These are phyloP conservation scores for Tiphia femorata DNA, from an alignment of 2,888 invertebrate species.

Conservation along the genomic window DNA sequence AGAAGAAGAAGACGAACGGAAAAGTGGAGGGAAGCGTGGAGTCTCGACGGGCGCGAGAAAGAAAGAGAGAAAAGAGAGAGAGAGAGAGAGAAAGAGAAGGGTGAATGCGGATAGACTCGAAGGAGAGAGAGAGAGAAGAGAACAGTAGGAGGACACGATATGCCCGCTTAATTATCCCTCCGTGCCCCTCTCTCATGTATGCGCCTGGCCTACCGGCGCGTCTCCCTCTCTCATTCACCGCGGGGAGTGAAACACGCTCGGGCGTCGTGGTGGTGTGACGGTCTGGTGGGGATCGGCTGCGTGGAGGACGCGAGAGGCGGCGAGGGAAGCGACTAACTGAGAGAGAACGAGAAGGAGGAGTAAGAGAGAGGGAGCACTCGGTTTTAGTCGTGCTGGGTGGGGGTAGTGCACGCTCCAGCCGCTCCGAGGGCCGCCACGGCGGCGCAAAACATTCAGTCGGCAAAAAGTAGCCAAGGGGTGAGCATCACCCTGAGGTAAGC, in stretches of 20 bases:
- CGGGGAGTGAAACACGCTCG: too few relatives aligned
- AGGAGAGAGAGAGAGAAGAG: constrained; percentile 21
- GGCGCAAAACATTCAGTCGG: constrained; percentile 69
- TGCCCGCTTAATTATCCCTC: constrained; percentile 67
- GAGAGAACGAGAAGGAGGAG: not conserved
- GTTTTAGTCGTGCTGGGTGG: constrained; percentile 28
- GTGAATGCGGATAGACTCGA: not conserved
- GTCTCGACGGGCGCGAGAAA: constrained; percentile 13
- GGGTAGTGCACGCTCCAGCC: constrained; percentile 47
- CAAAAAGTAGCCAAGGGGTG: constrained; percentile 69
- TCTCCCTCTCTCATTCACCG: constrained; percentile 16
- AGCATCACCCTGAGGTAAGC: constrained; percentile 62
- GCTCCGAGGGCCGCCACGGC: constrained; percentile 53
- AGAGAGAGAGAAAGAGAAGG: constrained; percentile 19
- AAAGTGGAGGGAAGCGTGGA: constrained; percentile 13
- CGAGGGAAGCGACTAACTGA: not conserved
- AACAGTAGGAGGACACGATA: constrained; percentile 54
- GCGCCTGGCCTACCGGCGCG: constrained; percentile 30
- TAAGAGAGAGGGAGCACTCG: constrained; percentile 30
- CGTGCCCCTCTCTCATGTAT: constrained; percentile 40
- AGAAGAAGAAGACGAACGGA: constrained; percentile 23
- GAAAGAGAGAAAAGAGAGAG: not conserved
- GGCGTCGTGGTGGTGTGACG: too few relatives aligned
- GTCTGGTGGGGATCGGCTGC: constrained; percentile 9
- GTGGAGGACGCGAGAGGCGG: constrained; percentile 15